Base-by-base conservation (phyloP, 2,113 vertebrate genomes). In the Entomyzon cyanotis region DNA sequence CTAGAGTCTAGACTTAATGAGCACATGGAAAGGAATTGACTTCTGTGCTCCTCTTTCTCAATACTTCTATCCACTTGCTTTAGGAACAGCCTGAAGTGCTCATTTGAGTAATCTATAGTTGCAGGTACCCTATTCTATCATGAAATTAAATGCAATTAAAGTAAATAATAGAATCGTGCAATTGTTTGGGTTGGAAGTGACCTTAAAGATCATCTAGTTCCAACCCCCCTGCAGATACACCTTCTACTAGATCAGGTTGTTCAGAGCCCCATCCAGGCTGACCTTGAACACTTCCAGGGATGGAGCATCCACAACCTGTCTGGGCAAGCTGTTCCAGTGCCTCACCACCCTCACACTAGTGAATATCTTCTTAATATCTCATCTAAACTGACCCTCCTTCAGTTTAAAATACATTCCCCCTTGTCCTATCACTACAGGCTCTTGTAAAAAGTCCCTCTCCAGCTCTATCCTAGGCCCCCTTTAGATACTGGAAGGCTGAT, bases 381-480 rank as follows among this genome's bases (percentile, higher is more conserved):
- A 20, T 53, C 15, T 70, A 30, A 70, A n/a, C 39, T 6, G 17
- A 4, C 18, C 5, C 15, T 77, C 8, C 55, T 52, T 52, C 39
- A 12, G 14, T 53, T 62, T 46, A 23, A 62, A 69, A 23, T 46
- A 46, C 23, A 7, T 55, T 37, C 4, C 4, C 41, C 12, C 28
- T 53, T 69, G 12, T 41, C 24, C 64, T 30, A 2, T 47, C 28
- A 16, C 12, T 55, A 11, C 15, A 53, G 65, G 24, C 4, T 59
- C 15, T 53, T 78, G 23, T 46, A 10, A 33, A 19, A 46, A 46
- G 28, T 46, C 12, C 18, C 15, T 31, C 9, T 87, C 33, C 10
- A 33, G 28, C 18, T 46, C 44, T 46, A 1, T 53, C 15, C 12
- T 62, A 0, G 2, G 23, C 14, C 3, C 11, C 18, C 9, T 44